Conservation (phyloP, 2,888 invertebrate species). For the Parnassius orleans region DNA sequence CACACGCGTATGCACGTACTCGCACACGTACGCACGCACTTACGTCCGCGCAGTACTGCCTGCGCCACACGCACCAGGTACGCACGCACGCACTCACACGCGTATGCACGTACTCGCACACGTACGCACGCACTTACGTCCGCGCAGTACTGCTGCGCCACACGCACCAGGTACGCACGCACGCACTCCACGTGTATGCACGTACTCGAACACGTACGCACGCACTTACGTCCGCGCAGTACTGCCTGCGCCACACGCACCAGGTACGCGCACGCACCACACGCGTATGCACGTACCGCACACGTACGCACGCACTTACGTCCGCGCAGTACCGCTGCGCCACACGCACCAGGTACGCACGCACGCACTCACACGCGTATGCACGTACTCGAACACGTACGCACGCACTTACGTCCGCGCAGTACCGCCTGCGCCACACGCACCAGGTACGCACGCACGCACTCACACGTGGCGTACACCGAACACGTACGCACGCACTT, state of each 20-base stretch:
- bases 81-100: background rate
- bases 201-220: background rate
- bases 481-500: too few species aligned
- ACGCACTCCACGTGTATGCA: background rate
- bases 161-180: slow-evolving; percentile 45
- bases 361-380: background rate
- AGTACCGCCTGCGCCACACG: background rate
- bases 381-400: background rate
- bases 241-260: slow-evolving; percentile 52
- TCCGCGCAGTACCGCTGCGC: slow-evolving; percentile 50
- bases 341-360: slow-evolving; percentile 49
- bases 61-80: slow-evolving; percentile 52
- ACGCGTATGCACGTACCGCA: background rate
- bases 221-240: slow-evolving; percentile 40
- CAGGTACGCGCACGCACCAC: slow-evolving; percentile 39
- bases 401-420: background rate
- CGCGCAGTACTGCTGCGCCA: slow-evolving; percentile 52
- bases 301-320: slow-evolving; percentile 22
- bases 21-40: background rate
- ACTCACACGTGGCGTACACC: too few species aligned
- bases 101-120: background rate
- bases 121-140: slow-evolving; percentile 31
- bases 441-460: background rate
- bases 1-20: background rate
- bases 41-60: slow-evolving; percentile 50